Conservation (phyloP, 2,888 invertebrate species). For the Caenorhabditis panamensis region DNA sequence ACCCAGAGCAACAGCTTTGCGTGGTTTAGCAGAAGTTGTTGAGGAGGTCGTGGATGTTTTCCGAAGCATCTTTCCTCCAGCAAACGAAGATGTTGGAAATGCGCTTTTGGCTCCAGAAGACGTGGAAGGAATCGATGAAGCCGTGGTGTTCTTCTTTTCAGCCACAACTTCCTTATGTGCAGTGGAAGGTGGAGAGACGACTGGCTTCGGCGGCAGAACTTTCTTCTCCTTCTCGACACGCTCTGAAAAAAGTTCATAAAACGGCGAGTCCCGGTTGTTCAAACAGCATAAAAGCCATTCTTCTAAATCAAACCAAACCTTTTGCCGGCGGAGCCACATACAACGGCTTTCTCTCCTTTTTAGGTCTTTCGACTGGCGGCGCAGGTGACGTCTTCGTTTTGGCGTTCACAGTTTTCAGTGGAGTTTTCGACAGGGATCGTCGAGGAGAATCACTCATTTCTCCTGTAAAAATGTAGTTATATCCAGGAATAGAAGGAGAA, state of each 20-base stretch:
- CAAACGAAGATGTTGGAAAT: constrained; percentile 68
- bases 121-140: constrained; percentile 29
- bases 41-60: constrained; percentile 40
- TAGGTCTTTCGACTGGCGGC: constrained; percentile 62
- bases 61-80: constrained; percentile 51
- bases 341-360: constrained; percentile 69
- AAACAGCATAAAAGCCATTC: constrained; percentile 2
- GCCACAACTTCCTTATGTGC: neutral
- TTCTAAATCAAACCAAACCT: constrained; percentile 55
- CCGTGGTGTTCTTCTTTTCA: constrained; percentile 33
- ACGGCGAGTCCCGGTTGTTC: neutral
- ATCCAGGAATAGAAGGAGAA: constrained; percentile 4
- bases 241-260: constrained; percentile 41
- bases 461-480: constrained; percentile 22
- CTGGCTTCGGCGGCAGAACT: constrained; percentile 17
- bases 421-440: constrained; percentile 48
- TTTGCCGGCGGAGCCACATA: constrained; percentile 70
- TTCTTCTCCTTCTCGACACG: constrained; percentile 61
- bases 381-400: constrained; percentile 44
- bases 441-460: constrained; percentile 54
- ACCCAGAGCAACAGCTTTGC: constrained; percentile 48
- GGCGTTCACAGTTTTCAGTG: constrained; percentile 59
- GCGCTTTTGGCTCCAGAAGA: constrained; percentile 17
- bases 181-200: constrained; percentile 29
- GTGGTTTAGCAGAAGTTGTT: constrained; percentile 23